Evolutionary conservation across 92 coral and sea anemone species (phyloP).

Genomic region (Epizoanthus rinbou): DNA sequence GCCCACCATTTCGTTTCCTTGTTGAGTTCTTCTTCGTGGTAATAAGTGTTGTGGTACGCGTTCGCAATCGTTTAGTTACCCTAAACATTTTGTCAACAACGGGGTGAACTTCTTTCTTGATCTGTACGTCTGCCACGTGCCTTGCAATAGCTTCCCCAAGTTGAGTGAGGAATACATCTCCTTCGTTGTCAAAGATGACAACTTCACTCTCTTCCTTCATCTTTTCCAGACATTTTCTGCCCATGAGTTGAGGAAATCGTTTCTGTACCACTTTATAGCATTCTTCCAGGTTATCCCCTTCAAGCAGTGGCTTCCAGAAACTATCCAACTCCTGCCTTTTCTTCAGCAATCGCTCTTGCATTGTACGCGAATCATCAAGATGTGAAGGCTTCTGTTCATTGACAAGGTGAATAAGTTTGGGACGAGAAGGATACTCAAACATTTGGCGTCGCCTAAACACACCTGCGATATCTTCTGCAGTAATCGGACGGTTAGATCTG

Average conservation of each 20-base stretch:
- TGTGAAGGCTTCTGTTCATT: background rate
- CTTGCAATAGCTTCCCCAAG: constrained; percentile 22
- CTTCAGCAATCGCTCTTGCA: background rate
- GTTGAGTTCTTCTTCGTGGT: constrained; percentile 8
- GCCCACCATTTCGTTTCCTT: background rate
- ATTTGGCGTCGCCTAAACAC: constrained; percentile 52
- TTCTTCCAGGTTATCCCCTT: background rate
- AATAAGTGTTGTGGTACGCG: background rate
- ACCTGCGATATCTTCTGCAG: constrained; percentile 50
- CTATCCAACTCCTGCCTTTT: background rate
- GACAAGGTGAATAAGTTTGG: constrained; percentile 52
- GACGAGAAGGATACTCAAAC: constrained; percentile 51
- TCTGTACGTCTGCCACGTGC: constrained; percentile 37
- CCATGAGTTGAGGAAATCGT: constrained; percentile 9
- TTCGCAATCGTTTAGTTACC: background rate
- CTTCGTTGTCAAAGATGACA: constrained; percentile 11
- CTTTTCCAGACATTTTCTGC: constrained; percentile 25
- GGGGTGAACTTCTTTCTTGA: constrained; percentile 45
- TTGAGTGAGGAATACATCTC: background rate
- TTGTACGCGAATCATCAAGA: background rate
- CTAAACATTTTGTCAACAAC: constrained; percentile 36
- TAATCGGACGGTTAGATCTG: constrained; percentile 57
- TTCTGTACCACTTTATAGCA: background rate
- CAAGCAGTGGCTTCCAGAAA: background rate
- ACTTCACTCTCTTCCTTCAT: constrained; percentile 24